Evolutionary conservation across 2,888 invertebrate genomes (phyloP).

Genomic region (Fissipunctia ypsillon): DNA sequence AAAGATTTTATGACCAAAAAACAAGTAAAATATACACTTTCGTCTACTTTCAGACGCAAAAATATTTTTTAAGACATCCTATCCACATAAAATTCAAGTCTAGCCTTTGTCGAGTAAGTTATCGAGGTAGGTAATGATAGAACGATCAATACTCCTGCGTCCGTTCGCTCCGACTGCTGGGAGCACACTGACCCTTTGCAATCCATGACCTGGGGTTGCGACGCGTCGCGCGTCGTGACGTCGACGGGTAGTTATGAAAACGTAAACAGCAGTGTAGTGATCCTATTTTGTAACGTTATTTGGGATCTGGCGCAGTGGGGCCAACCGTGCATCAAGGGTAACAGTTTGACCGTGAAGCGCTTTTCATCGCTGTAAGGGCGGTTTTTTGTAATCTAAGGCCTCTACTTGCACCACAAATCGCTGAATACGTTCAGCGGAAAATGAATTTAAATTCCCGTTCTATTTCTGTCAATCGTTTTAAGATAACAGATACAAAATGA

Average conservation of each 20-base stretch:
- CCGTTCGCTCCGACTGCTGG: constrained; percentile 18
- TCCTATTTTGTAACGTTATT: neutral
- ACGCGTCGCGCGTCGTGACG: neutral
- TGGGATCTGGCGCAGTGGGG: neutral
- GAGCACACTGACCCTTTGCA: constrained; percentile 41
- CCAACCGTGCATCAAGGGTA: neutral
- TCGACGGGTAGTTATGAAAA: constrained; percentile 29
- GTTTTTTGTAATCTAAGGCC: neutral
- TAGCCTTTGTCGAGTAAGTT: neutral
- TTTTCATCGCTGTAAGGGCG: neutral
- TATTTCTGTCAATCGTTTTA: constrained; percentile 4
- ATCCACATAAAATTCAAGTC: neutral
- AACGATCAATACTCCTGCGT: neutral
- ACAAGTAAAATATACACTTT: neutral
- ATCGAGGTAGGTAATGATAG: neutral
- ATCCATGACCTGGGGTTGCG: neutral
- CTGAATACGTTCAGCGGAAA: neutral
- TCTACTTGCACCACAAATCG: neutral
- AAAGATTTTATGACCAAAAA: neutral
- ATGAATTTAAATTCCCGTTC: neutral
- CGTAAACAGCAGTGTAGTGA: constrained; percentile 15
- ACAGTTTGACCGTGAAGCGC: neutral
- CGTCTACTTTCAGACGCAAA: neutral
- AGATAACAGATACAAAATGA: neutral
- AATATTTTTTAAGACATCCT: neutral